phyloP scores from a whole-genome alignment of 1,140 invertebrate genomes.

The Eumeta japonica region DNA sequence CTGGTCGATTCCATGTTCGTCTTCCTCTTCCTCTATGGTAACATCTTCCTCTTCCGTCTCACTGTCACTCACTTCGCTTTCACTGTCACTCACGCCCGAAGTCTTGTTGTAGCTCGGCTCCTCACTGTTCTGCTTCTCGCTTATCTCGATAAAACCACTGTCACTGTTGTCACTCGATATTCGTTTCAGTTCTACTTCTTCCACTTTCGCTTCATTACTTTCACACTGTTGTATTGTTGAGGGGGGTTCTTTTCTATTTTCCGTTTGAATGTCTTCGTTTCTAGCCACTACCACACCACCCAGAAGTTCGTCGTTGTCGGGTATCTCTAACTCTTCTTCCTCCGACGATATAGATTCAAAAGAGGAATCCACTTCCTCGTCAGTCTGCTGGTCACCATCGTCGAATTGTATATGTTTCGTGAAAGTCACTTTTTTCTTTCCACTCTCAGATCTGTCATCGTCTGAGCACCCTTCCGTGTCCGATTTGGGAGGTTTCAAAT shows the following conservation, averaged over 20 bases:
- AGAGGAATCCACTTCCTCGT: constrained; percentile 40
- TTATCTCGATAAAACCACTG: constrained; percentile 44
- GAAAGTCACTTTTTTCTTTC: constrained; percentile 43
- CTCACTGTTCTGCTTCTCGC: constrained; percentile 31
- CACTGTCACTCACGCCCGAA: constrained; percentile 24
- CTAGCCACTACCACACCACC: constrained; percentile 28
- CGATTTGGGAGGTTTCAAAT: constrained; percentile 41
- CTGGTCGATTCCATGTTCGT: too few relatives aligned
- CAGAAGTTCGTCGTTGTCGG: constrained; percentile 32
- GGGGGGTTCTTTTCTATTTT: not conserved
- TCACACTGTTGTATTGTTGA: constrained; percentile 37
- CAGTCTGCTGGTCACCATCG: constrained; percentile 46
- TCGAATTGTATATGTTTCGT: constrained; percentile 45
- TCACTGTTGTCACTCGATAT: constrained; percentile 51
- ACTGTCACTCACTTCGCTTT: constrained; percentile 28
- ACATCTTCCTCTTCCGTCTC: constrained; percentile 22
- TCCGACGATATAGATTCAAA: constrained; percentile 51
- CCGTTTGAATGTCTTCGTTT: constrained; percentile 18
- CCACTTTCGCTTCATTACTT: constrained; percentile 24
- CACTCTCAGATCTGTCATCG: constrained; percentile 42
- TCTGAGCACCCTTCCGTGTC: constrained; percentile 43
- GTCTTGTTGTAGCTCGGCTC: constrained; percentile 27
- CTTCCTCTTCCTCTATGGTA: constrained; percentile 16
- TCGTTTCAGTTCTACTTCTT: constrained; percentile 23
- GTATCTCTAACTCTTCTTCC: constrained; percentile 35